These are phyloP conservation scores for Pseudoatta argentina DNA, from an alignment of 1,140 invertebrate genomes.

Conservation along the genomic window DNA sequence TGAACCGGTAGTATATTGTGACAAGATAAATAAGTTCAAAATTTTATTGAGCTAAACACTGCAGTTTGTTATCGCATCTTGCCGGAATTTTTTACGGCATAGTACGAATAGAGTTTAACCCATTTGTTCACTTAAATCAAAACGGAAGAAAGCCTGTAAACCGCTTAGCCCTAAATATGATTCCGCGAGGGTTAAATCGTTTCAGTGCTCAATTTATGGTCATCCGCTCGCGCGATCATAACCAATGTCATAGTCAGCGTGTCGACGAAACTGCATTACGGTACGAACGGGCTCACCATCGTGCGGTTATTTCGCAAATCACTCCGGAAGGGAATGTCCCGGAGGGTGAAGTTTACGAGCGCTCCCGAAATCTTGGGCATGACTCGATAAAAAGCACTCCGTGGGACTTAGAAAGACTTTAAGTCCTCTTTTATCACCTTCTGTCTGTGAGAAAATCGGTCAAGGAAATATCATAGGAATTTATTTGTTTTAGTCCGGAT, in stretches of 20 bases:
- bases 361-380: constrained; percentile 66
- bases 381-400: constrained; percentile 71
- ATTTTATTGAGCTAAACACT: constrained; percentile 8
- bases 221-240: constrained; percentile 7
- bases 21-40: constrained; percentile 7
- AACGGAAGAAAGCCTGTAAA: constrained; percentile 55
- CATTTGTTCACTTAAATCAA: constrained; percentile 55
- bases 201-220: constrained; percentile 51
- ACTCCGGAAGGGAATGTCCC: constrained; percentile 44
- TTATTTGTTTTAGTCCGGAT: constrained; percentile 56
- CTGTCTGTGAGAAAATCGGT: constrained; percentile 60
- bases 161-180: constrained; percentile 56
- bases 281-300: constrained; percentile 25
- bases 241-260: constrained; percentile 53
- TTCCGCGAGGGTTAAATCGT: constrained; percentile 36
- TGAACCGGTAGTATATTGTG: not conserved
- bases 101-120: constrained; percentile 16
- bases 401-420: constrained; percentile 9
- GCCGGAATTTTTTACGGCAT: constrained; percentile 25
- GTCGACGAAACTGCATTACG: constrained; percentile 59
- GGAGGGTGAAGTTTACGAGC: constrained; percentile 70
- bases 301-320: constrained; percentile 63
- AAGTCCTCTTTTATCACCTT: constrained; percentile 62
- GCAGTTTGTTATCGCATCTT: constrained; percentile 33
- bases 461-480: constrained; percentile 65